Evolutionary conservation across 2,113 vertebrate genomes (phyloP).

Genomic region (Struthio camelus): DNA sequence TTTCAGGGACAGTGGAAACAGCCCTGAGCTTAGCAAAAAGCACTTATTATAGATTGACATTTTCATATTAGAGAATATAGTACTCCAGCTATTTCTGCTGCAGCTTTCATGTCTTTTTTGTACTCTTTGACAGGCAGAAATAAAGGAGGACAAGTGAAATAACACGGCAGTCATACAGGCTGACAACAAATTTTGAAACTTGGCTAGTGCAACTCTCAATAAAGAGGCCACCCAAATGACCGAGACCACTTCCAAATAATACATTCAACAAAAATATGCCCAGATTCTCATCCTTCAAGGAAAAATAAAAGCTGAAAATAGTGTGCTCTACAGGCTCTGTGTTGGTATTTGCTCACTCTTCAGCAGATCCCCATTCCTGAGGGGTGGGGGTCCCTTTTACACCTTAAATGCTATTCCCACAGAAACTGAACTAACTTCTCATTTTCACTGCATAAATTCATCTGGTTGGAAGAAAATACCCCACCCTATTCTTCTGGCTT

Average conservation of each 20-base stretch:
- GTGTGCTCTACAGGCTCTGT: not conserved
- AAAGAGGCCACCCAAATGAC: not conserved
- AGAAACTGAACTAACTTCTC: conserved; percentile 25
- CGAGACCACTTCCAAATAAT: not conserved
- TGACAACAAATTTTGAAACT: not conserved
- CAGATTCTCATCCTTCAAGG: not conserved
- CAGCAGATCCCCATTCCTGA: not conserved
- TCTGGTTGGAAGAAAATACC: conserved; percentile 55
- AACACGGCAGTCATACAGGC: not conserved
- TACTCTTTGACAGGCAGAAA: not conserved
- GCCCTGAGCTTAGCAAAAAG: not conserved
- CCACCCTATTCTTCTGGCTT: conserved; percentile 47
- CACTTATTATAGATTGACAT: not conserved
- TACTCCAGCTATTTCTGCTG: not conserved
- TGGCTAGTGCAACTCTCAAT: not conserved
- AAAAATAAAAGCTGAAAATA: not conserved
- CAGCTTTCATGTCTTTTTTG: not conserved
- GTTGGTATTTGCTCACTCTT: not conserved
- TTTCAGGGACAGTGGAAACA: not conserved
- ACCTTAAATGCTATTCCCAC: conserved; percentile 67
- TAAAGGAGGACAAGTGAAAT: conserved; percentile 8
- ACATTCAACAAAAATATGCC: not conserved
- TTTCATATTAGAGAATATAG: not conserved
- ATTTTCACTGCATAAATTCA: conserved; percentile 35
- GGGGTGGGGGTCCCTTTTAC: conserved; percentile 15